These are phyloP conservation scores for Epizoanthus stellaris DNA, from an alignment of 92 coral and sea anemone species.

Conservation along the genomic window DNA sequence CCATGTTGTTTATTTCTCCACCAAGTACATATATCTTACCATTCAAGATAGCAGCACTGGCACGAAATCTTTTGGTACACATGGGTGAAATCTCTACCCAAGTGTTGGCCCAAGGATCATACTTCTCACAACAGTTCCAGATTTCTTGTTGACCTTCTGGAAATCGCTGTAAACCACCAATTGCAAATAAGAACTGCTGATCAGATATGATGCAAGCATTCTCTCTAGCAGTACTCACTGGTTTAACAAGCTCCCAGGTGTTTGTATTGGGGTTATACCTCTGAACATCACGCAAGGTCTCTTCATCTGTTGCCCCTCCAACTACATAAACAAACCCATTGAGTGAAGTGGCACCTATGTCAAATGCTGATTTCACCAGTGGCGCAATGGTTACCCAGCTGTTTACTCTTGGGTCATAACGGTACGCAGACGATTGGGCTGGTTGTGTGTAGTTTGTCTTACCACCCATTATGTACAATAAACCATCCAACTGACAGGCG, in stretches of 20 bases:
- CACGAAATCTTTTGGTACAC: background rate
- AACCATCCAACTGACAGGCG: background rate
- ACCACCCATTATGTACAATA: background rate
- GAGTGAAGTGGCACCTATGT: background rate
- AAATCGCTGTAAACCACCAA: background rate
- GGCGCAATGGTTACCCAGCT: background rate
- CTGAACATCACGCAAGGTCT: background rate
- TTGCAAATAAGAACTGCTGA: background rate
- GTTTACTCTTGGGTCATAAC: slow-evolving; percentile 9
- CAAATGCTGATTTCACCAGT: background rate
- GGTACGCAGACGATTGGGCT: background rate
- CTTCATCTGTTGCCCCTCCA: background rate
- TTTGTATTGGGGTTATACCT: background rate
- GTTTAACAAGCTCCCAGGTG: background rate
- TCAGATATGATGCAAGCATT: background rate
- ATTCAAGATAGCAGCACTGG: background rate
- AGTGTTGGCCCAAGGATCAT: background rate
- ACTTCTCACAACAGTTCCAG: background rate
- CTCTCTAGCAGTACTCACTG: background rate
- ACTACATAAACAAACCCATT: background rate
- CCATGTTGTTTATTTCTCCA: background rate
- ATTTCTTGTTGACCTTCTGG: background rate
- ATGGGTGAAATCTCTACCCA: slow-evolving; percentile 1
- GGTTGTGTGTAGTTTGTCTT: background rate
- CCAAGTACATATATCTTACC: background rate